Evolutionary conservation across 1,140 invertebrate species (phyloP), one percentile per base, ranked within the genome.

Genomic region (Sinella curviseta): DNA sequence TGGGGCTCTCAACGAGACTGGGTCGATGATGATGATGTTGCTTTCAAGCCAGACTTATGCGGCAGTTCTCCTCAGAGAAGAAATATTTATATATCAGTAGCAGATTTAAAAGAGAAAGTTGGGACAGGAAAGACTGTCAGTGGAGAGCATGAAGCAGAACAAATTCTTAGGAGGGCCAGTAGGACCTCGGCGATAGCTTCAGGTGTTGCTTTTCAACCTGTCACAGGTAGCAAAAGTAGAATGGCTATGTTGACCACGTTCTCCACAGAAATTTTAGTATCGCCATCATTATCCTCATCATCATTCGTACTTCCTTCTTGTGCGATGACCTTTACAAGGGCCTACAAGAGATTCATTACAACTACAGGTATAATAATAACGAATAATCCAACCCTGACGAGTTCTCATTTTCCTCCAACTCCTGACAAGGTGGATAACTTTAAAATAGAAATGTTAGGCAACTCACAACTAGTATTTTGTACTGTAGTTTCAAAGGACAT

Each of bases 311-410:
- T 70, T 70, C 24, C 65, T 33, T 33, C 28, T 70, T 33, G 65
- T 70, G 31, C 30, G 12, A 33, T 33, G 65, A 70, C 65, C 65
- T 70, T 70, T 70, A 1, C 31, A 60, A 60, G 24, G 57, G 57
- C 57, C 57, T 60, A 60, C 57, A 60, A 4, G 57, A 60, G 57
- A 60, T 60, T 60, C 57, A 60, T 60, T 60, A 60, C 14, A n/a
- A 14, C 57, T 60, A 8, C 39, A 12, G 39, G 8, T 48, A 60
- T 60, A 8, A 26, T 60, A 12, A 48, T 17, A 8, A 60, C 3
- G 12, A 60, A 60, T 17, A 60, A 60, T 60, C 57, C 57, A 12
- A 12, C 24, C 57, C 57, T 48, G 39, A 48, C 39, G 39, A 20
- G 39, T 48, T 48, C 39, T 48, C 39, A 48, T 12, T 12, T 48